phyloP scores from a whole-genome alignment of 2,797 vertebrate genomes.

The Ibycter americanus region DNA sequence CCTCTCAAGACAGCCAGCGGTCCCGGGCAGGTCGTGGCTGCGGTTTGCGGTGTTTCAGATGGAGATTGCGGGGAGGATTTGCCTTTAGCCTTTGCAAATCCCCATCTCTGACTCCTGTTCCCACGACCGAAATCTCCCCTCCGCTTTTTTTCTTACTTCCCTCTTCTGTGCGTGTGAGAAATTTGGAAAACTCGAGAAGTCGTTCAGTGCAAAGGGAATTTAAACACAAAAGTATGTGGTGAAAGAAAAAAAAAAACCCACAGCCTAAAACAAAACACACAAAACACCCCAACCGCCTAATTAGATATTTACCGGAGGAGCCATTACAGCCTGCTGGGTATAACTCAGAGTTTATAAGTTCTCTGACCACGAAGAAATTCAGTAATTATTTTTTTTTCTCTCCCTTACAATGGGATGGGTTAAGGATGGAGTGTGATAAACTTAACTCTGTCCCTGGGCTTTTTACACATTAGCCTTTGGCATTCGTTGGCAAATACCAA shows the following conservation, averaged over 20 bases:
- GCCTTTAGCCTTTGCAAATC: neutral
- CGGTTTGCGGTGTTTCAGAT: neutral
- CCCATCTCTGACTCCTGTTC: neutral
- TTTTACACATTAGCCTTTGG: slow-evolving; percentile 42
- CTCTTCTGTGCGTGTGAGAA: neutral
- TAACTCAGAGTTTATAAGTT: slow-evolving; percentile 22
- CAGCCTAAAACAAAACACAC: too few species aligned
- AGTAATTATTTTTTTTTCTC: slow-evolving; percentile 3
- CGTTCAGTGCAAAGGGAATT: slow-evolving; percentile 47
- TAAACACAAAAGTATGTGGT: slow-evolving; percentile 23
- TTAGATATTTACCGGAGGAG: slow-evolving; percentile 66
- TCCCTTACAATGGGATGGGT: slow-evolving; percentile 6
- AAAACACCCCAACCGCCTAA: neutral
- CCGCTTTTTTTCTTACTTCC: neutral
- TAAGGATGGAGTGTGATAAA: slow-evolving; percentile 42
- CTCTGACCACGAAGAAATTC: slow-evolving; percentile 43
- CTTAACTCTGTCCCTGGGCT: neutral
- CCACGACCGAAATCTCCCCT: slow-evolving; percentile 13
- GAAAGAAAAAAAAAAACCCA: neutral
- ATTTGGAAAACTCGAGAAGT: slow-evolving; percentile 21
- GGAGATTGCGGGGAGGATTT: slow-evolving; percentile 1
- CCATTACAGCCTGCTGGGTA: slow-evolving; percentile 45
- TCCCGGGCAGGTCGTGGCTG: neutral
- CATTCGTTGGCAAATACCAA: slow-evolving; percentile 32
- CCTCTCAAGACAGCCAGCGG: neutral